Conservation (phyloP, 2,888 invertebrate species). For the Mechanitis messenoides region DNA sequence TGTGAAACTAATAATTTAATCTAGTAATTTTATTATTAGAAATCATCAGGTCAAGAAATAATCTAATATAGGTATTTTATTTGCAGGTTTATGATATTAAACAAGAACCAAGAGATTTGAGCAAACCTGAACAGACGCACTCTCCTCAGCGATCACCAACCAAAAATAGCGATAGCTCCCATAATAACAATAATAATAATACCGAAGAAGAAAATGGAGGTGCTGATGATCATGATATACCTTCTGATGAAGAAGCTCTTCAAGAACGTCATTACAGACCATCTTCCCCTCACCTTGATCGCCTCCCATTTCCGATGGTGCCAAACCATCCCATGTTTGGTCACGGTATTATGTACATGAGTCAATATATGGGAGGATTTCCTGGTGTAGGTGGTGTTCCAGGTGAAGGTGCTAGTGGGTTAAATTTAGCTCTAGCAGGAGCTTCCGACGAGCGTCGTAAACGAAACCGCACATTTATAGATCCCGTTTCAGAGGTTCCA, state of each 20-base stretch:
- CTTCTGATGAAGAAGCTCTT: conserved; percentile 66
- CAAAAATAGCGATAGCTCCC: conserved; percentile 74
- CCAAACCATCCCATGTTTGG: conserved; percentile 90
- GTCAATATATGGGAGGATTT: conserved; percentile 83
- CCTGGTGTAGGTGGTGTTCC: conserved; percentile 75
- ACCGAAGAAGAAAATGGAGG: conserved; percentile 71
- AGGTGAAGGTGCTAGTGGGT: conserved; percentile 75
- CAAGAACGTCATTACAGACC: conserved; percentile 64
- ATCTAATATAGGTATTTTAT: conserved; percentile 13
- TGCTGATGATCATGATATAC: conserved; percentile 72
- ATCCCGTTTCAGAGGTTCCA: conserved; percentile 98
- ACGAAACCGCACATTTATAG: conserved; percentile 98
- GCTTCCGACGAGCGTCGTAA: conserved; percentile 92
- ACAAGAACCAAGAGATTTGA: conserved; percentile 72
- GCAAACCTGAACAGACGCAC: conserved; percentile 53
- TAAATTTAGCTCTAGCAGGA: conserved; percentile 79
- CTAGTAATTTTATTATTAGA: no score
- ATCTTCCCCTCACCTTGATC: conserved; percentile 67
- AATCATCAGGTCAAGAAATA: background rate
- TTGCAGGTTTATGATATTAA: conserved; percentile 73
- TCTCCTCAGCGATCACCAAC: conserved; percentile 75
- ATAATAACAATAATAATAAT: conserved; percentile 67
- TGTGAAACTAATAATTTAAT: no score
- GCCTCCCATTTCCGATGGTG: conserved; percentile 84
- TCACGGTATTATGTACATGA: conserved; percentile 94